Base-by-base conservation (phyloP, 2,888 invertebrate genomes). In the Polyommatus icarus region DNA sequence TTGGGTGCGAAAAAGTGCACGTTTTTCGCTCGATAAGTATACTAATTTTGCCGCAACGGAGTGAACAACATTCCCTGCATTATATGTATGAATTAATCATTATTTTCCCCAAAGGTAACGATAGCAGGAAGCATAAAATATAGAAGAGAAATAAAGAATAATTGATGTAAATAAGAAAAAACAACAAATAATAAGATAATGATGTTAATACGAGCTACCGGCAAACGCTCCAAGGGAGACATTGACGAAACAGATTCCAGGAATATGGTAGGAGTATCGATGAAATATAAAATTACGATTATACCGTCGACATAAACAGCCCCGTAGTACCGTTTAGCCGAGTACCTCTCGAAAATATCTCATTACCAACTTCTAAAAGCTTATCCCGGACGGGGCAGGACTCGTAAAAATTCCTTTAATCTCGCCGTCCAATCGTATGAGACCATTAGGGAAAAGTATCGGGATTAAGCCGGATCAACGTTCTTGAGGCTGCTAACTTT, bases 401-500 rank as follows among this genome's bases (percentile, higher is more conserved):
- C 80, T 79, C 78, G 80, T 80, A 78, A 83, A 85, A 77, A 82
- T 82, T 84, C 80, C 80, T 84, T 86, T 84, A 86, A 85, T 85
- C 83, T 82, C 79, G 76, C 80, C 83, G 83, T 83, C 83, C 86
- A 87, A 89, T 87, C 87, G 86, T 88, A 87, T 85, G 87, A 83
- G 86, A 85, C 87, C 87, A 88, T 89, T 89, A 90, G 83, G 84
- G 85, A 83, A 54, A 87, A 87, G 86, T 87, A 89, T 86, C 85
- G 82, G 83, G 85, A 88, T 87, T 86, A 85, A 88, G 86, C 84
- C 83, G 84, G 79, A 50, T 50, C 82, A 85, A 86, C 82, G 79
- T 84, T 85, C 87, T 88, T 82, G 84, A 87, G 86, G 86, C 83
- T 82, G 83, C 85, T 87, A 91, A 90, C 87, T 91, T 91, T 91